A percentile compares a stretch with the other conserved stretches of the same genome.
Conservation (phyloP, 2,888 invertebrate species). For the Epicampocera succincta region DNA sequence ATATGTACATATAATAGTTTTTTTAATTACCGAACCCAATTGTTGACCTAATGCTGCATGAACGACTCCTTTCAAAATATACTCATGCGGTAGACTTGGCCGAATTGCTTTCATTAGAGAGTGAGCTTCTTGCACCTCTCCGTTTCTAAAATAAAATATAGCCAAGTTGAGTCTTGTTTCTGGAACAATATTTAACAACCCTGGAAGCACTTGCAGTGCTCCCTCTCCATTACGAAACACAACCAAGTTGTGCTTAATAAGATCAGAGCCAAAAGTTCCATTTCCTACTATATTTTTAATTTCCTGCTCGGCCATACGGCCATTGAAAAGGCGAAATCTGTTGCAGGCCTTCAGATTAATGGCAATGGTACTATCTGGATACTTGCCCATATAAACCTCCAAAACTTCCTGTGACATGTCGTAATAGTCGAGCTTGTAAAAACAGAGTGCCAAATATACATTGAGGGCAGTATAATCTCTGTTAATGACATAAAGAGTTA, state of each 20-base stretch:
- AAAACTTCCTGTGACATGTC: slow-evolving; percentile 99
- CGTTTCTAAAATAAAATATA: slow-evolving; percentile 94
- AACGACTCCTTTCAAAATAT: slow-evolving; percentile 97
- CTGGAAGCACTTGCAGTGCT: slow-evolving; percentile 93
- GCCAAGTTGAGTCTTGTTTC: slow-evolving; percentile 98
- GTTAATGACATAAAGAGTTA: slow-evolving; percentile 73
- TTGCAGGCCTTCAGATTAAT: slow-evolving; percentile 93
- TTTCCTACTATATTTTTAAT: slow-evolving; percentile 90
- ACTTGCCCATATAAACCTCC: slow-evolving; percentile 94
- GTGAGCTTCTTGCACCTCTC: slow-evolving; percentile 94
- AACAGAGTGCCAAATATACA: slow-evolving; percentile 98
- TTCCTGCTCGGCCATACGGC: slow-evolving; percentile 96
- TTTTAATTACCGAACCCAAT: slow-evolving; percentile 87
- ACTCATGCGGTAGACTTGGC: slow-evolving; percentile 96
- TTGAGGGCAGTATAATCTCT: slow-evolving; percentile 96
- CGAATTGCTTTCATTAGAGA: slow-evolving; percentile 94
- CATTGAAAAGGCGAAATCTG: slow-evolving; percentile 92
- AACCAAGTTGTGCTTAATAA: slow-evolving; percentile 96
- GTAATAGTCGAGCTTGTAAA: slow-evolving; percentile 99
- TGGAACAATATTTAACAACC: slow-evolving; percentile 95
- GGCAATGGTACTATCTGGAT: slow-evolving; percentile 96
- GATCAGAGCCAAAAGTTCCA: slow-evolving; percentile 92
- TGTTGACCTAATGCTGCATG: slow-evolving; percentile 97
- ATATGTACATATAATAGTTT: too few species aligned
- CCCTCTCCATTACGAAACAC: slow-evolving; percentile 97